Evolutionary conservation across 2,113 vertebrate genomes (phyloP).

Genomic region (Cisticola juncidis): DNA sequence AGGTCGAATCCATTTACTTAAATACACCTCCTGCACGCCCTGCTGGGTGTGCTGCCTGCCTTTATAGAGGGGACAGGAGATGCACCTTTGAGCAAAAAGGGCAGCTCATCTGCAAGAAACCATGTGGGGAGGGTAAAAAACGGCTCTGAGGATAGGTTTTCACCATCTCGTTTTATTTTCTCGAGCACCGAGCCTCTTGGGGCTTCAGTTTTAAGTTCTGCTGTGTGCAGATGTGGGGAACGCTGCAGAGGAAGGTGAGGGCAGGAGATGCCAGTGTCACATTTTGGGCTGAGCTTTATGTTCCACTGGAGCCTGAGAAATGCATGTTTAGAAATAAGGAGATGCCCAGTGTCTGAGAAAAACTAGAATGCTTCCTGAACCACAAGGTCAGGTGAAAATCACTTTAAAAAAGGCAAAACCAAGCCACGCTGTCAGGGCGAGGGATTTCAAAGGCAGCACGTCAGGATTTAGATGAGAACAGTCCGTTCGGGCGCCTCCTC

Average conservation of each 20-base stretch:
- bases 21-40: background rate
- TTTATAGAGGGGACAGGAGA: background rate
- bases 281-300: background rate
- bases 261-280: background rate
- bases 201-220: background rate
- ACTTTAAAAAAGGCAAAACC: background rate
- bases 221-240: background rate
- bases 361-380: background rate
- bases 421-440: background rate
- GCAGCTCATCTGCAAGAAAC: background rate
- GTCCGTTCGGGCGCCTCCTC: background rate
- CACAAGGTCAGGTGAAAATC: background rate
- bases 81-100: background rate
- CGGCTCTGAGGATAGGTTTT: background rate
- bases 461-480: background rate
- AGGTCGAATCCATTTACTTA: conserved; percentile 81
- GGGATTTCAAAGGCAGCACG: background rate
- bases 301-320: accelerated
- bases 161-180: background rate
- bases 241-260: too few relatives aligned
- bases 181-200: background rate
- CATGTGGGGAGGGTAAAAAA: background rate
- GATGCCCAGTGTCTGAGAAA: background rate
- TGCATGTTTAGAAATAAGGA: background rate
- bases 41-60: background rate